Evolutionary conservation across 2,113 vertebrate species (phyloP).

Genomic region (Festucalex cinctus): DNA sequence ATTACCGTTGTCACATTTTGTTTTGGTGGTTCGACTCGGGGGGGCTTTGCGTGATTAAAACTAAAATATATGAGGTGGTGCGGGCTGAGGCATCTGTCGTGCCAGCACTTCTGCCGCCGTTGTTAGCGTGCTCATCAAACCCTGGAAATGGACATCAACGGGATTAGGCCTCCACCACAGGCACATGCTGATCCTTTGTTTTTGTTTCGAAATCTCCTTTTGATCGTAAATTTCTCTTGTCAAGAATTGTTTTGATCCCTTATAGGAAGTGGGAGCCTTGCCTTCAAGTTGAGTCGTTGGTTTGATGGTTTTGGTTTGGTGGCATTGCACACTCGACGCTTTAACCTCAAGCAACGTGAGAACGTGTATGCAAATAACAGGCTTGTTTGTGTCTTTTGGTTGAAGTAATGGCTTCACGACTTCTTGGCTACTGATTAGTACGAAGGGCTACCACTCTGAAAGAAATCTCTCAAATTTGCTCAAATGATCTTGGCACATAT

Average conservation of each 20-base stretch:
- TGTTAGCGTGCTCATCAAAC: constrained; percentile 63
- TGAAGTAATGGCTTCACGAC: too few species aligned
- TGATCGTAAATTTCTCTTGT: constrained; percentile 15
- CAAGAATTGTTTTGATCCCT: constrained; percentile 26
- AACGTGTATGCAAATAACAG: too few species aligned
- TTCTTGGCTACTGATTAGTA: too few species aligned
- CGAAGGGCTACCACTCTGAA: too few species aligned
- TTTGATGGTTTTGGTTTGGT: not conserved
- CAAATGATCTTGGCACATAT: too few species aligned
- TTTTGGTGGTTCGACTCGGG: constrained; percentile 67
- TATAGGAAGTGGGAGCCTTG: not conserved
- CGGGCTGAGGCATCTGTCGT: constrained; percentile 61
- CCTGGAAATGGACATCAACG: constrained; percentile 54
- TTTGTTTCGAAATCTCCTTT: not conserved
- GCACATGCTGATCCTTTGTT: constrained; percentile 24
- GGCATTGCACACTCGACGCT: too few species aligned
- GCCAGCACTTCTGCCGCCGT: constrained; percentile 47
- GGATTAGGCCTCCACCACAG: constrained; percentile 41
- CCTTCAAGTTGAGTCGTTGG: not conserved
- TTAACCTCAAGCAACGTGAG: too few species aligned
- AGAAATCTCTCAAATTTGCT: too few species aligned
- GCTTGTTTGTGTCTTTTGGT: too few species aligned
- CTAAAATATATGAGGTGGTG: constrained; percentile 64
- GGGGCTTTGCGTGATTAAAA: constrained; percentile 70
- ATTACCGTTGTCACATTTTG: constrained; percentile 69